phyloP scores from a whole-genome alignment of 35 echinoderm and acorn worm genomes.

The Diadema setosum region DNA sequence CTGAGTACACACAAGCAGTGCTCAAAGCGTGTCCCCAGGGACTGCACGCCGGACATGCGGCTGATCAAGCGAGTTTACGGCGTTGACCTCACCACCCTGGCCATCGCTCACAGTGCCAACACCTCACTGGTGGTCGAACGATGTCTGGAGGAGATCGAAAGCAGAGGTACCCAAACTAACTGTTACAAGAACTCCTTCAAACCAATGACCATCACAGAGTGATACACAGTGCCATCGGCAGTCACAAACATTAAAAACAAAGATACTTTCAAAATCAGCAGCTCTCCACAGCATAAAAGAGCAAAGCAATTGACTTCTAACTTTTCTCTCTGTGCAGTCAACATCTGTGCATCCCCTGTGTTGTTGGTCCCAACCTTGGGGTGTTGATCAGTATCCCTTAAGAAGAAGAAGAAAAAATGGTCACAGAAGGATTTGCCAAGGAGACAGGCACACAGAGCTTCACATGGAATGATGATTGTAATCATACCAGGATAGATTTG shows the following conservation, averaged over 20 bases:
- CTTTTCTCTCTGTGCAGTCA: neutral
- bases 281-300: neutral
- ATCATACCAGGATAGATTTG: too few relatives aligned
- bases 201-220: neutral
- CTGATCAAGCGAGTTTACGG: conserved; percentile 92
- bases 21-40: conserved; percentile 83
- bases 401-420: too few relatives aligned
- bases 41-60: conserved; percentile 79
- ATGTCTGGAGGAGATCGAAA: conserved; percentile 87
- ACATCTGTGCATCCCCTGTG: too few relatives aligned
- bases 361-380: too few relatives aligned
- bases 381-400: too few relatives aligned
- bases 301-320: neutral
- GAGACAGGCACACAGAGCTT: too few relatives aligned
- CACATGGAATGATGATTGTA: too few relatives aligned
- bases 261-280: neutral
- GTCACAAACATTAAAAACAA: neutral
- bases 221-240: neutral
- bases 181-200: neutral
- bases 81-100: conserved; percentile 91
- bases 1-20: conserved; percentile 94
- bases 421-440: too few relatives aligned
- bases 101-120: conserved; percentile 82
- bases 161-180: too few relatives aligned
- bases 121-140: conserved; percentile 80